These are phyloP conservation scores for Rhineura floridana DNA, from an alignment of 2,113 vertebrate genomes.

Conservation along the genomic window DNA sequence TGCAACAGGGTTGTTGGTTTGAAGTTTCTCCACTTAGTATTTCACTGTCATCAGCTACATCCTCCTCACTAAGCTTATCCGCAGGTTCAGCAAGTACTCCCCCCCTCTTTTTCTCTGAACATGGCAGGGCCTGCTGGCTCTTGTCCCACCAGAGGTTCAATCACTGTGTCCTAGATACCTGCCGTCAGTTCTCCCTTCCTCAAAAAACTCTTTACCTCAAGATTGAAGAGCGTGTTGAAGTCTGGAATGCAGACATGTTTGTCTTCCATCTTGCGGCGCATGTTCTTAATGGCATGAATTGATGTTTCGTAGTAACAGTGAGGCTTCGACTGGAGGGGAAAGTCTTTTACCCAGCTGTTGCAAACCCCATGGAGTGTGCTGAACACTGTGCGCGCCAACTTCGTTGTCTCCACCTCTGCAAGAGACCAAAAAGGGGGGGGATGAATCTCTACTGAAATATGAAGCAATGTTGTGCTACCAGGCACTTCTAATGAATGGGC, in stretches of 20 bases:
- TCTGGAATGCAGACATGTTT: constrained; percentile 97
- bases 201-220: constrained; percentile 79
- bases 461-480: constrained; percentile 59
- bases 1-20: background rate
- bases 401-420: constrained; percentile 91
- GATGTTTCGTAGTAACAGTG: constrained; percentile 96
- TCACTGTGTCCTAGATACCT: background rate
- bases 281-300: constrained; percentile 99
- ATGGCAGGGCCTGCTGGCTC: background rate
- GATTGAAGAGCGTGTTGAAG: constrained; percentile 96
- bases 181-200: background rate
- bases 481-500: constrained; percentile 8
- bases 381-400: constrained; percentile 88
- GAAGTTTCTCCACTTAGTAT: background rate
- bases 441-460: constrained; percentile 43
- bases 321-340: constrained; percentile 87
- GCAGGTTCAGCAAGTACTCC: background rate
- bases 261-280: constrained; percentile 99
- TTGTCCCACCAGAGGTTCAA: background rate
- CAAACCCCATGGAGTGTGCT: constrained; percentile 91
- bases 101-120: too few species aligned
- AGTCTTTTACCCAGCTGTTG: constrained; percentile 92
- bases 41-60: background rate
- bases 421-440: constrained; percentile 46
- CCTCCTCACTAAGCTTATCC: background rate